Base-by-base conservation (phyloP, 2,113 vertebrate genomes). In the Atractosteus spatula region DNA sequence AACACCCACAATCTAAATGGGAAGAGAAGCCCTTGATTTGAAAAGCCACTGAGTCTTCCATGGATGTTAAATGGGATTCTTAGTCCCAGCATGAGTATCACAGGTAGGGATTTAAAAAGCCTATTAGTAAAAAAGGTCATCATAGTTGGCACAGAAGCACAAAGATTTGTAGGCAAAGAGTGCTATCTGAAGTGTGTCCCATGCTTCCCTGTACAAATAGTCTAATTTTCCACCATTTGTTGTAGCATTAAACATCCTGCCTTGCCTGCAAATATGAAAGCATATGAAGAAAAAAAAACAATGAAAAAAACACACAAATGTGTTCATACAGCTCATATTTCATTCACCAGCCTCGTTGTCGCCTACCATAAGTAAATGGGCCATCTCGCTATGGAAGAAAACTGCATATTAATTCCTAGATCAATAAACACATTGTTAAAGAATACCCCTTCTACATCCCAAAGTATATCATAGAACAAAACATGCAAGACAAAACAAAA, bases 401-500 rank as follows among this genome's bases (percentile, higher is more conserved):
- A 51, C 5, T 7, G 47, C 10, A 91, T 75, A 77, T 88, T 87
- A 87, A 72, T 82, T 86, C 84, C 80, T 86, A 83, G 87, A 82
- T 86, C 86, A 92, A 91, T 89, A 91, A 92, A 83, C 87, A 80
- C 14, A 4, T 10, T 7, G 72, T 82, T 87, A 90, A 82, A 92
- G 91, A 84, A 74, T 79, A 87, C 83, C 74, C 4, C 71, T 0
- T 29, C 0, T 29, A 29, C 29, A 29, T 29, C 29, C 29, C 29
- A 29, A 29, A 29, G 29, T 29, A 29, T 29, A 29, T 29, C 29
- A 29, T 2, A 29, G 29, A 29, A 29, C 29, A 29, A 29, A 29
- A 29, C 29, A 29, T 2, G 29, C 29, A 29, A 29, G 29, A 29
- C 29, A n/a, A n/a, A 29, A 29, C 29, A 29, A 29, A 29, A 29